Percentiles rank a stretch among this genome's conserved stretches.
These are phyloP conservation scores for Netelia fuscicornis DNA, from an alignment of 2,888 invertebrate genomes.

Conservation along the genomic window DNA sequence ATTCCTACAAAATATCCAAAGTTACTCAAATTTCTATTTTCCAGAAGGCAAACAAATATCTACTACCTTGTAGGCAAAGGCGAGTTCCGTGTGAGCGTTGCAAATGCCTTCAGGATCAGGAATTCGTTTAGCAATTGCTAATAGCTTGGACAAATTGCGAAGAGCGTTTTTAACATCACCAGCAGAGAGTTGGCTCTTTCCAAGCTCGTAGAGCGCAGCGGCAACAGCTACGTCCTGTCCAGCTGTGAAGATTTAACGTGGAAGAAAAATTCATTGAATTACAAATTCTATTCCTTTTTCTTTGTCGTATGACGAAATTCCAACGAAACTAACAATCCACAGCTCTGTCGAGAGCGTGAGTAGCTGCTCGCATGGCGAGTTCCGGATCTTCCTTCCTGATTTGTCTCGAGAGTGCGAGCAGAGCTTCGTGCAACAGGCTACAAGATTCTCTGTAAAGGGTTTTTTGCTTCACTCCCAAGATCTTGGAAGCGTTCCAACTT, in stretches of 20 bases:
- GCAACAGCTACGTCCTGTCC: slow-evolving; percentile 70
- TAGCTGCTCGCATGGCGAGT: slow-evolving; percentile 69
- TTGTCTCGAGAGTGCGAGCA: slow-evolving; percentile 69
- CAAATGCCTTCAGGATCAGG: slow-evolving; percentile 75
- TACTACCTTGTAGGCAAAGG: slow-evolving; percentile 74
- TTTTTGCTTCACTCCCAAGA: slow-evolving; percentile 68
- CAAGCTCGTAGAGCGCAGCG: slow-evolving; percentile 74
- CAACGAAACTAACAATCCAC: slow-evolving; percentile 70
- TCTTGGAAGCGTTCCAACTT: slow-evolving; percentile 70
- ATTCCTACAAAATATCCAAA: slow-evolving; percentile 68
- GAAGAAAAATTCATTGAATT: slow-evolving; percentile 8
- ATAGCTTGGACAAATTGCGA: slow-evolving; percentile 72
- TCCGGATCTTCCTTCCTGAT: slow-evolving; percentile 61
- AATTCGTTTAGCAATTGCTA: slow-evolving; percentile 73
- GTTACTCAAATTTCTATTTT: not conserved
- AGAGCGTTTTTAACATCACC: slow-evolving; percentile 72
- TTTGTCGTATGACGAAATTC: not conserved
- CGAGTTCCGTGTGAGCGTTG: slow-evolving; percentile 76
- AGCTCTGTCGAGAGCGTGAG: slow-evolving; percentile 72
- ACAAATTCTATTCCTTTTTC: not conserved
- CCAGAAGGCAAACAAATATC: too few species aligned
- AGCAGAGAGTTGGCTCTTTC: slow-evolving; percentile 70
- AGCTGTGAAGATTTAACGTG: slow-evolving; percentile 65
- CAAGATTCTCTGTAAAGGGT: slow-evolving; percentile 75
- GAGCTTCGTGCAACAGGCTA: slow-evolving; percentile 70